Conservation (phyloP, 2,888 invertebrate species). For the Hirtodrosophila duncani region DNA sequence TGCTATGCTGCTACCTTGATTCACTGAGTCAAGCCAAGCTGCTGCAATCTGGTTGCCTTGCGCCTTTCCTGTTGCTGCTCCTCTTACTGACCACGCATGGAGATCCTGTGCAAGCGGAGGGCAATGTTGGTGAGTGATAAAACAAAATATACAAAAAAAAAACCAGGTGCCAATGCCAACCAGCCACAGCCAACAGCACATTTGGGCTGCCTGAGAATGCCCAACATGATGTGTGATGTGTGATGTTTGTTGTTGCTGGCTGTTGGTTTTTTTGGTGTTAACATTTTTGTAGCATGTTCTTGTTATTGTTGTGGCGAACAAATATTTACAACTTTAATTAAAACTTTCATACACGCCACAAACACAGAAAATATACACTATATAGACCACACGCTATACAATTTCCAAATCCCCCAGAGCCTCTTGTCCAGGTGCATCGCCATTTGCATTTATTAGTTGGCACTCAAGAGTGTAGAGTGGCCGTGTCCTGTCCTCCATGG, state of each 20-base stretch:
- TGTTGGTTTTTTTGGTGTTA: constrained; percentile 11
- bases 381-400: too few species aligned
- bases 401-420: constrained; percentile 4
- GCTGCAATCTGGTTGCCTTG: constrained; percentile 44
- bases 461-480: background rate
- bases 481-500: constrained; percentile 14
- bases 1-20: constrained; percentile 46
- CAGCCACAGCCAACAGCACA: too few species aligned
- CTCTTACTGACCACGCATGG: constrained; percentile 60
- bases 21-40: constrained; percentile 35
- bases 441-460: background rate
- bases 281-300: constrained; percentile 15
- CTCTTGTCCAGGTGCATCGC: background rate
- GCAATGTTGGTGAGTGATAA: constrained; percentile 77
- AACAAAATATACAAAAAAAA: too few species aligned
- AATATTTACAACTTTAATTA: constrained; percentile 65
- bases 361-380: too few species aligned
- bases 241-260: constrained; percentile 16
- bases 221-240: too few species aligned
- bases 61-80: constrained; percentile 48
- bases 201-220: too few species aligned
- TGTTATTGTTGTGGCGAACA: constrained; percentile 28
- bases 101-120: constrained; percentile 73
- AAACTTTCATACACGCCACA: constrained; percentile 47
- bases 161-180: too few species aligned